Conservation (phyloP, 2,797 vertebrate species). For the Lagodon rhomboides region DNA sequence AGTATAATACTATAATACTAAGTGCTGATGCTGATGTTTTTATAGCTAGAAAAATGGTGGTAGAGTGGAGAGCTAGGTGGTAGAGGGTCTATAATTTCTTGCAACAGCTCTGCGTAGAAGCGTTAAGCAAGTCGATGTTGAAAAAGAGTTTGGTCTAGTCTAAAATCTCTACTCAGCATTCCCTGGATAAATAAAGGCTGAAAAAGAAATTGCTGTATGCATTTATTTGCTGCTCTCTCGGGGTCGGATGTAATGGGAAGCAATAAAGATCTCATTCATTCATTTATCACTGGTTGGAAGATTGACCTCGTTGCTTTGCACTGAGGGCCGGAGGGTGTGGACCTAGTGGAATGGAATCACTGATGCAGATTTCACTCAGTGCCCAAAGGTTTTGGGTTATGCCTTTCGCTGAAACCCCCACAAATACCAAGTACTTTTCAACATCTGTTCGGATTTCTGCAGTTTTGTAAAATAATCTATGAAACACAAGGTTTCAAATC, state of each 20-base stretch:
- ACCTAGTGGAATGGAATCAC: background rate
- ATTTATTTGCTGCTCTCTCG: slow-evolving; percentile 53
- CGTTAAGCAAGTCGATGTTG: background rate
- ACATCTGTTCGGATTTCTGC: background rate
- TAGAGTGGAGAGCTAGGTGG: background rate
- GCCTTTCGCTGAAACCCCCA: background rate
- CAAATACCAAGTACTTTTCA: background rate
- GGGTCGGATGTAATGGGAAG: slow-evolving; percentile 44
- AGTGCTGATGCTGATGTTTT: background rate
- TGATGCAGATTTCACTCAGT: slow-evolving; percentile 12
- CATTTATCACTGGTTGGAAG: slow-evolving; percentile 48
- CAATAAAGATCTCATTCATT: slow-evolving; percentile 62
- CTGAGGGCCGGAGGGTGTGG: slow-evolving; percentile 2
- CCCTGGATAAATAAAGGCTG: slow-evolving; percentile 57
- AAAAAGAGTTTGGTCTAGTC: slow-evolving; percentile 14
- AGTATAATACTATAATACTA: too few species aligned
- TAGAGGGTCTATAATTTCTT: slow-evolving; percentile 18
- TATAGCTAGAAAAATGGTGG: background rate
- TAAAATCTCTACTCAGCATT: slow-evolving; percentile 37
- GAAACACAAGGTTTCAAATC: slow-evolving; percentile 4
- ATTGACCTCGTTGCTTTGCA: slow-evolving; percentile 41
- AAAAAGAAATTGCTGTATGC: slow-evolving; percentile 52
- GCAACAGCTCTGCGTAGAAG: background rate
- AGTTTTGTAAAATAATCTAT: slow-evolving; percentile 11
- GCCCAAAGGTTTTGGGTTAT: background rate